Evolutionary conservation across 2,113 vertebrate species (phyloP).

Genomic region (Corapipo altera): DNA sequence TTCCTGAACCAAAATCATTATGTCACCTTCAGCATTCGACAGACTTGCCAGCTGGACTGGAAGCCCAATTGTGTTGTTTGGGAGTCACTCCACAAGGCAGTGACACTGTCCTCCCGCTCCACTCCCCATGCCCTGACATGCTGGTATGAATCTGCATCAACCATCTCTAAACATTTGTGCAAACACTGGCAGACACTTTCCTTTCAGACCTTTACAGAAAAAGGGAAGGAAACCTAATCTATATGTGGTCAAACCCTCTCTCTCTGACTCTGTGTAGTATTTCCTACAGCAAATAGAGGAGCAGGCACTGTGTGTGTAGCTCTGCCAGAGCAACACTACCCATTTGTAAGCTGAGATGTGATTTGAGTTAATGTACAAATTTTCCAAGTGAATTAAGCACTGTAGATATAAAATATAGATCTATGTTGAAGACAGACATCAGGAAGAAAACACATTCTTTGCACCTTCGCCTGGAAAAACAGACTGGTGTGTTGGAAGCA

Average conservation of each 20-base stretch:
- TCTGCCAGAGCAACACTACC: background rate
- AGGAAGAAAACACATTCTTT: background rate
- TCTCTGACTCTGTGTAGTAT: background rate
- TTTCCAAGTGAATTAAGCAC: background rate
- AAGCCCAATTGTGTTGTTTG: background rate
- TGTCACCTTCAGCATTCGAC: background rate
- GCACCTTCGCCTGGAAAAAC: background rate
- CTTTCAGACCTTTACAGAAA: background rate
- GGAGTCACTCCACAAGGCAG: background rate
- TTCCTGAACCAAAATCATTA: background rate
- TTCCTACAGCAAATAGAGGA: background rate
- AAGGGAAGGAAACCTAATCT: background rate
- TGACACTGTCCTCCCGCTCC: accelerated
- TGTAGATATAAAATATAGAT: background rate
- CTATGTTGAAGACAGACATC: background rate
- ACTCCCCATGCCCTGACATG: accelerated
- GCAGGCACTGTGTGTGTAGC: background rate
- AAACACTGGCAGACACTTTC: background rate
- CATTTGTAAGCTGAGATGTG: background rate
- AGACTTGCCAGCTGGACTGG: background rate
- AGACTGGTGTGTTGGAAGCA: background rate
- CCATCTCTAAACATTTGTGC: background rate
- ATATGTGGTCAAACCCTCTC: background rate
- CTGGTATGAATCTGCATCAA: background rate
- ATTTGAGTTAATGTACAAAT: background rate